Base-by-base conservation (phyloP, 2,113 vertebrate genomes). In the Vidua chalybeata region DNA sequence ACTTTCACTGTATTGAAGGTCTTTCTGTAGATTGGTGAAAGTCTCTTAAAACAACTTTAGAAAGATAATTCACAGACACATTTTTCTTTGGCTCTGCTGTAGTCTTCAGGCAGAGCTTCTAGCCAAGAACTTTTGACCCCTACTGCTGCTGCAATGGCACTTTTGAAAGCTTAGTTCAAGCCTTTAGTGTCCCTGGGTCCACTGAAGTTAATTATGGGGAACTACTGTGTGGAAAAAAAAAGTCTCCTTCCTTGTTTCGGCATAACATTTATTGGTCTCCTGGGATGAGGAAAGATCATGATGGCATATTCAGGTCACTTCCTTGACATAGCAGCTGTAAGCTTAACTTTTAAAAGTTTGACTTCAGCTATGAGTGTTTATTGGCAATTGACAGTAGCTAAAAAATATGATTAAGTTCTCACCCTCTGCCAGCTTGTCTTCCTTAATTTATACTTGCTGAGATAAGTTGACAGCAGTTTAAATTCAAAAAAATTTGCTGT, bases 361-460 rank as follows among this genome's bases (percentile, higher is more conserved):
- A 93, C 91, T 89, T 87, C 41, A 93, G 62, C 77, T 67, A 35
- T 52, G 55, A 83, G 81, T 79, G 93, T 95, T 91, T 95, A 95
- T 83, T 94, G 90, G 68, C 77, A 95, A 94, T 90, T 95, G 86
- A 84, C 74, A 91, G 59, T 72, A 84, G 74, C 93, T 91, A 84
- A 93, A 96, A 84, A 88, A 69, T 87, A 86, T 76, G 54, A 95
- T 91, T 96, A 96, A 92, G 49, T 92, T 96, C 49, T 96, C 27
- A 61, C 62, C 73, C 92, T 91, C 85, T 96, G 62, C 45, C 63
- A 90, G 41, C 68, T 85, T 94, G 89, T 96, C 93, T 86, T 88
- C 75, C 64, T 90, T 94, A 94, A 96, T 95, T 95, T 96, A 82
- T 94, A 48, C 86, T 91, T 93, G 77, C 48, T 63, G 92, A 86